These are phyloP conservation scores for Tribolium madens DNA, from an alignment of 1,140 invertebrate species.

Conservation along the genomic window DNA sequence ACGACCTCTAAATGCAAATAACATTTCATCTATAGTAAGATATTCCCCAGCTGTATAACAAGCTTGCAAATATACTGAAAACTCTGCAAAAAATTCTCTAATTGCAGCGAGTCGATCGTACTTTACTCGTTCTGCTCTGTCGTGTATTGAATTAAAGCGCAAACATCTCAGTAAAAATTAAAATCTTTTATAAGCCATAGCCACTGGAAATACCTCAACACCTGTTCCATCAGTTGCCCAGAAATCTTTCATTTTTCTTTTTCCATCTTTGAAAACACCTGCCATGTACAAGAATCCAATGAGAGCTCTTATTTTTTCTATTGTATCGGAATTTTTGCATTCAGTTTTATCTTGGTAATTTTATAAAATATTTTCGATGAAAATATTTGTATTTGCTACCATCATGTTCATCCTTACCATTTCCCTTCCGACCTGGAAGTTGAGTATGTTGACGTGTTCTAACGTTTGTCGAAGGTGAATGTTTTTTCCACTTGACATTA, in stretches of 20 bases:
- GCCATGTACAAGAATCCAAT: background rate
- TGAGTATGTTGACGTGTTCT: background rate
- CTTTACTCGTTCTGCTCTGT: slow-evolving; percentile 52
- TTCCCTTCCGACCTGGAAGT: background rate
- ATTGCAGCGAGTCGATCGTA: slow-evolving; percentile 60
- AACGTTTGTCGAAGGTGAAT: background rate
- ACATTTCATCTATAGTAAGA: slow-evolving; percentile 64
- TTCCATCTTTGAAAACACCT: too few relatives aligned
- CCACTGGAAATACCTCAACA: slow-evolving; percentile 26
- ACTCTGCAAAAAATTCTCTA: slow-evolving; percentile 59
- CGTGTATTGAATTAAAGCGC: slow-evolving; percentile 58
- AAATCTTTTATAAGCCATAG: slow-evolving; percentile 56
- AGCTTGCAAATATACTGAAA: slow-evolving; percentile 60
- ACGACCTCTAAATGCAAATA: slow-evolving; percentile 63
- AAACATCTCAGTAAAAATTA: slow-evolving; percentile 19
- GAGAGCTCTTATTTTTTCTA: background rate
- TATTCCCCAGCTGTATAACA: slow-evolving; percentile 58
- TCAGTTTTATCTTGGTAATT: too few relatives aligned
- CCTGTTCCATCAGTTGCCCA: background rate
- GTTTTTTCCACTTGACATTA: background rate
- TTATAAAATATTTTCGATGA: too few relatives aligned
- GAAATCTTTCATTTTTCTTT: background rate
- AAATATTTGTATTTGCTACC: background rate
- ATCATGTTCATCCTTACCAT: background rate
- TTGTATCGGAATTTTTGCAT: background rate